Base-by-base conservation (phyloP, 2,797 vertebrate species). In the Masticophis lateralis region DNA sequence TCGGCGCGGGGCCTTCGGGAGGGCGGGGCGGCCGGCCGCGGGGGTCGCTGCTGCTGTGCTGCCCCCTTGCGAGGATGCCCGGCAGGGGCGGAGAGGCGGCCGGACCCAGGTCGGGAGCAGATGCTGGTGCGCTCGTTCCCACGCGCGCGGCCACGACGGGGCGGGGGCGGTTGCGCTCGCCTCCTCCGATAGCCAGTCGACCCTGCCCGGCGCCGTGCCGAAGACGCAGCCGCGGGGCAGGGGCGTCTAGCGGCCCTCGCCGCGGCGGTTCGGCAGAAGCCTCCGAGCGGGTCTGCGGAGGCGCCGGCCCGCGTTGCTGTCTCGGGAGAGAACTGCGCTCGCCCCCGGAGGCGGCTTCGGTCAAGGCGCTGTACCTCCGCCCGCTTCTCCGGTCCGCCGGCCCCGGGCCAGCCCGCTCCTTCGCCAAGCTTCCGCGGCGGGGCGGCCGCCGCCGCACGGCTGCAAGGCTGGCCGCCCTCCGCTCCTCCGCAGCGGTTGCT, bases 1-100 rank as follows among this genome's bases (percentile, higher is more conserved):
- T 32, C 11, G n/a, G 86, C 86, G 53, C 92, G 93, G 93, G 96
- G 94, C 92, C 93, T 93, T 87, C 93, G 92, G 69, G 94, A 93
- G 59, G 37, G 22, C 59, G 57, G 88, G 20, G 18, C 74, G 18
- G 74, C 11, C 47, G 2, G 86, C 25, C 86, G 12, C 86, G 51
- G 27, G n/a, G 20, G 74, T 79, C 37, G 25, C 86, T 53, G 74
- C 37, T 56, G 53, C 87, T 32, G 16, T 32, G 4, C 86, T 56
- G 55, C 28, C 28, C 55, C 87, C n/a, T 57, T n/a, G 55, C 55
- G 55, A 12, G 3, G 55, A 18, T 59, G 16, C 55, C 27, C 53
- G 53, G 53, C n/a, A 57, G 55, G n/a, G n/a, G 18, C 28, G 18
- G 32, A n/a, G 53, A 11, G 28, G 28, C 37, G 37, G 18, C 18